phyloP scores from a whole-genome alignment of 2,797 vertebrate genomes.

The Rallus crepitans region DNA sequence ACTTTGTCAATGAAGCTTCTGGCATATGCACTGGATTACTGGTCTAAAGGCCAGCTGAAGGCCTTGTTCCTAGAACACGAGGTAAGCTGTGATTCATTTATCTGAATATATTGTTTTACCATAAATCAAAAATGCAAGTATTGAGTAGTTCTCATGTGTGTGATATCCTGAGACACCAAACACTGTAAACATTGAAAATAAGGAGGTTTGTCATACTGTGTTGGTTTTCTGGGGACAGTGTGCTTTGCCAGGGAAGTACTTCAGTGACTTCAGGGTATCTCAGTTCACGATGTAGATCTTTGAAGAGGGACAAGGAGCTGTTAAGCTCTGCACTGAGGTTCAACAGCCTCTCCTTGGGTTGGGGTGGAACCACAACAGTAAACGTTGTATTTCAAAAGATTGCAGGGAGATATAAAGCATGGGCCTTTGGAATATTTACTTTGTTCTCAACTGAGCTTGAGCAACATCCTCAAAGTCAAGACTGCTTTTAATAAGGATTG shows the following conservation, averaged over 20 bases:
- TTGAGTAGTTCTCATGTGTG: not conserved
- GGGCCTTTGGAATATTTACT: not conserved
- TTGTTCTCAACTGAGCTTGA: not conserved
- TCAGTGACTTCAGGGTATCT: not conserved
- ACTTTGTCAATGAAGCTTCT: slow-evolving; percentile 88
- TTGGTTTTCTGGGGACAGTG: not conserved
- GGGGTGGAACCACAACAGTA: not conserved
- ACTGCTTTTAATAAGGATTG: not conserved
- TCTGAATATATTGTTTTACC: not conserved
- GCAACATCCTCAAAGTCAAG: not conserved
- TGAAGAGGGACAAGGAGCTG: not conserved
- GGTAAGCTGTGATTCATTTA: slow-evolving; percentile 68
- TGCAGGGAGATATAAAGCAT: not conserved
- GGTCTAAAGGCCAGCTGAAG: slow-evolving; percentile 87
- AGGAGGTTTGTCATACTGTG: not conserved
- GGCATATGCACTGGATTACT: slow-evolving; percentile 87
- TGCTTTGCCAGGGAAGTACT: not conserved
- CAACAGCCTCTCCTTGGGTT: not conserved
- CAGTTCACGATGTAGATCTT: not conserved
- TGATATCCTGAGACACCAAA: not conserved
- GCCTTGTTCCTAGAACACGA: slow-evolving; percentile 87
- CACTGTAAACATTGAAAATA: not conserved
- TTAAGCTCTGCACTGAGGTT: not conserved
- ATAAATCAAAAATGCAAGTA: not conserved
- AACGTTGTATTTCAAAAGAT: not conserved